Evolutionary conservation across 1,140 invertebrate genomes (phyloP), one percentile per base, ranked within the genome.

Genomic region (Trichonephila inaurata): DNA sequence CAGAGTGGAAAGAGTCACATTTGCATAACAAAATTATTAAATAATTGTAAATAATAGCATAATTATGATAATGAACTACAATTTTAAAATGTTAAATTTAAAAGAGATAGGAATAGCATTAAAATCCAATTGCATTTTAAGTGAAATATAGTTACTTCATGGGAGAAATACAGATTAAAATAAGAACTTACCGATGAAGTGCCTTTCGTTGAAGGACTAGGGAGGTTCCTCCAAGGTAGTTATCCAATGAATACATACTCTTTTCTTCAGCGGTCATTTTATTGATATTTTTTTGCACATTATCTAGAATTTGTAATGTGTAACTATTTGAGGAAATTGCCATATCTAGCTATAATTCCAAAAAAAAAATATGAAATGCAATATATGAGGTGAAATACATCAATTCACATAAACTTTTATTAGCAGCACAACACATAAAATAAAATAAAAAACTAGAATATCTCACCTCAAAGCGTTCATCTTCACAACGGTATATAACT

Each of bases 401-500:
- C n/a, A 51, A n/a, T 85, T 33, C 51, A 2, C 12, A 40, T 51
- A 44, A 64, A 51, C 7, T 51, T 10, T 51, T 51, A 51, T 51
- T 51, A 51, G n/a, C n/a, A 40, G 44, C 0, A 24, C 18, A 18
- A 82, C 33, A 33, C 14, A 44, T 40, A 40, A 40, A 33, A 77
- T 3, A 18, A 77, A 14, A 77, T 28, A 77, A 40, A 60, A 12
- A 58, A 24, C 33, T 40, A 40, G 16, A 7, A 12, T 51, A 7
- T 10, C 10, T 51, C 83, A 94, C 93, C 8, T 94, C 98, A 96
- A 98, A 99, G 94, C 98, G 96, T 96, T 99, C 99, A 96, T 99
- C 99, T 96, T 99, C 98, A 96, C 98, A 99, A 85, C 98, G 97
- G 96, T 99, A 99, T 94, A 99, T 99, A 95, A 98, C 98, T 96